phyloP scores from a whole-genome alignment of 2,113 vertebrate genomes.

The Tautogolabrus adspersus region DNA sequence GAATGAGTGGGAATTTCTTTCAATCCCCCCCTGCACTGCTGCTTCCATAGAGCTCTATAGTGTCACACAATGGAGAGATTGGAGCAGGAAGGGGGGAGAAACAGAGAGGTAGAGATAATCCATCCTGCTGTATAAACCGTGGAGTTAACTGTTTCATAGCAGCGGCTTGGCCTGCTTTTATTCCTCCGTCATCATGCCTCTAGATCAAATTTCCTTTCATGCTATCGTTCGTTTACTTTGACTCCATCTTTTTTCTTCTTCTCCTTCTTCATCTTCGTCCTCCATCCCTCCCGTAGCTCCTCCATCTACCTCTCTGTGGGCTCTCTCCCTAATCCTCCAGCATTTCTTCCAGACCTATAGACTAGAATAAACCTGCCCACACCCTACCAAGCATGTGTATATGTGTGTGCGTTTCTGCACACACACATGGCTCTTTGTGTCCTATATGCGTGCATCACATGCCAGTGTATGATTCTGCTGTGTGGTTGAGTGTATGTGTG shows the following conservation, averaged over 20 bases:
- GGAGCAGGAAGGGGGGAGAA: conserved; percentile 44
- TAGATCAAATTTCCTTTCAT: conserved; percentile 45
- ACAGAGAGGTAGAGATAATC: conserved; percentile 78
- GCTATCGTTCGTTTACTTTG: conserved; percentile 15
- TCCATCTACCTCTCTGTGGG: conserved; percentile 68
- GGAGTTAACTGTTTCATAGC: conserved; percentile 77
- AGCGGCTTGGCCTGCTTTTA: conserved; percentile 38
- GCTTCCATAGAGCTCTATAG: conserved; percentile 67
- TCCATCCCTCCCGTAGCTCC: conserved; percentile 37
- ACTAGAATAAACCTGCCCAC: conserved; percentile 66
- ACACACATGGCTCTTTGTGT: conserved; percentile 30
- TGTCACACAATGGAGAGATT: conserved; percentile 73
- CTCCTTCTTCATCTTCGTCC: conserved; percentile 38
- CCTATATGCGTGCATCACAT: conserved; percentile 56
- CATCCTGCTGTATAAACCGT: conserved; percentile 67
- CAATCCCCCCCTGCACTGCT: conserved; percentile 38
- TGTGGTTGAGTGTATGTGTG: conserved; percentile 52
- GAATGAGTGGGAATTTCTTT: conserved; percentile 65
- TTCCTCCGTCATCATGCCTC: conserved; percentile 40
- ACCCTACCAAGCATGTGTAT: conserved; percentile 31
- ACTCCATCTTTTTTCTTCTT: conserved; percentile 8
- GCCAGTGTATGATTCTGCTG: conserved; percentile 50
- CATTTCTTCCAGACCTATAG: conserved; percentile 67
- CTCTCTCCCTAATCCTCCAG: conserved; percentile 55
- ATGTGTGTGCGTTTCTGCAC: neutral